A percentile compares a stretch with the other conserved stretches of the same genome.
Conservation (phyloP, 2,113 vertebrate genomes). For the Cebus imitator region DNA sequence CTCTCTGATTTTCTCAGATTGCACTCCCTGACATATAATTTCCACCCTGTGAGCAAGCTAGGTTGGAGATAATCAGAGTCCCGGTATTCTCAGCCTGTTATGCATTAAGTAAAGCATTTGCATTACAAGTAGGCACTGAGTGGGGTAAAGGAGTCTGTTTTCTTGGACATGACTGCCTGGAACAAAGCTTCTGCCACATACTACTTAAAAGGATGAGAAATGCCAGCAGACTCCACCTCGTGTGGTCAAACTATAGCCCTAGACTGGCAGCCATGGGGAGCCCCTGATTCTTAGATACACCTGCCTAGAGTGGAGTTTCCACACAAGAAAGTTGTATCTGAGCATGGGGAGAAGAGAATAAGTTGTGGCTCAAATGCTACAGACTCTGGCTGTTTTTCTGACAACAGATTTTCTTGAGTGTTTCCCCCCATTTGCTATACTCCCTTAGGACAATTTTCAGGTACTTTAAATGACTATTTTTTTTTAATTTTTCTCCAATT, state of each 20-base stretch:
- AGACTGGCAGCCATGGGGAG: neutral
- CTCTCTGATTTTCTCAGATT: neutral
- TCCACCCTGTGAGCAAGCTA: neutral
- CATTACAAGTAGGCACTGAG: neutral
- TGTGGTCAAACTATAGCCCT: neutral
- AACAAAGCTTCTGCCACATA: neutral
- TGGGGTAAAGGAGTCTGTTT: neutral
- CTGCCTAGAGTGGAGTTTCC: neutral
- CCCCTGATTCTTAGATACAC: neutral
- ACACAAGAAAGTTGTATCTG: neutral
- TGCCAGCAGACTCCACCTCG: neutral
- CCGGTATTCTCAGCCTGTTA: neutral
- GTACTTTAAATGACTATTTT: neutral
- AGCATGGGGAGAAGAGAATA: neutral
- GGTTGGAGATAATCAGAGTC: neutral
- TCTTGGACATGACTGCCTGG: neutral
- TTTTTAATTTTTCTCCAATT: neutral
- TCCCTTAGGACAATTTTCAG: neutral
- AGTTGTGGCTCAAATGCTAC: neutral
- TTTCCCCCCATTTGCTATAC: neutral
- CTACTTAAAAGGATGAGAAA: neutral
- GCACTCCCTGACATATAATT: neutral
- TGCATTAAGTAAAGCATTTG: neutral
- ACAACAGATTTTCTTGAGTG: neutral
- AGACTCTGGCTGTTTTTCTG: neutral